These are phyloP conservation scores for Notodonta dromedarius DNA, from an alignment of 2,888 invertebrate species.

Conservation along the genomic window DNA sequence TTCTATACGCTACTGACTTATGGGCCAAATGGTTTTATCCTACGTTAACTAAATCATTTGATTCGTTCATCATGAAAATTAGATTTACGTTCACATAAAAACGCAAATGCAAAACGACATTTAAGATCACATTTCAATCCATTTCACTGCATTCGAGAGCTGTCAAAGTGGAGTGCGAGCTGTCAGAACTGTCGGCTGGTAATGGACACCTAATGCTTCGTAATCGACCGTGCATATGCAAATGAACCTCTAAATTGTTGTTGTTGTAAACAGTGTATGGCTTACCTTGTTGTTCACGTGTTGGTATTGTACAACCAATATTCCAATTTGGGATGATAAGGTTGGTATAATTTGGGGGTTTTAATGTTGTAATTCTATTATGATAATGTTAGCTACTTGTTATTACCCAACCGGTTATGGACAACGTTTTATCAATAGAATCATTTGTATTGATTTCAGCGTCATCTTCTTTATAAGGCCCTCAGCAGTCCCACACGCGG, in stretches of 20 bases:
- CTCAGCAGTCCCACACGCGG: too few species aligned
- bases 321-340: background rate
- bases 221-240: constrained; percentile 12
- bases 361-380: too few species aligned
- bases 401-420: too few species aligned
- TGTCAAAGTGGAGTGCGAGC: constrained; percentile 9
- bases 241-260: constrained; percentile 13
- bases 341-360: too few species aligned
- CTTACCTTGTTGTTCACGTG: background rate
- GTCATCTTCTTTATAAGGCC: too few species aligned
- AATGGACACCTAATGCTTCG: constrained; percentile 7
- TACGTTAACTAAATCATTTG: too few species aligned
- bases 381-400: too few species aligned
- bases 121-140: constrained; percentile 6
- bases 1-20: too few species aligned
- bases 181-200: constrained; percentile 8
- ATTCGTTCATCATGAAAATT: too few species aligned
- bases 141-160: constrained; percentile 3
- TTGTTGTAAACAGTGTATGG: background rate
- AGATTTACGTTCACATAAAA: background rate
- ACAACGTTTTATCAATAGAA: too few species aligned
- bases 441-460: too few species aligned
- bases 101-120: background rate
- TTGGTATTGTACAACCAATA: background rate
- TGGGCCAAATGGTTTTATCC: too few species aligned